These are phyloP conservation scores for Nymphalis polychloros DNA, from an alignment of 2,888 invertebrate species.

Conservation along the genomic window DNA sequence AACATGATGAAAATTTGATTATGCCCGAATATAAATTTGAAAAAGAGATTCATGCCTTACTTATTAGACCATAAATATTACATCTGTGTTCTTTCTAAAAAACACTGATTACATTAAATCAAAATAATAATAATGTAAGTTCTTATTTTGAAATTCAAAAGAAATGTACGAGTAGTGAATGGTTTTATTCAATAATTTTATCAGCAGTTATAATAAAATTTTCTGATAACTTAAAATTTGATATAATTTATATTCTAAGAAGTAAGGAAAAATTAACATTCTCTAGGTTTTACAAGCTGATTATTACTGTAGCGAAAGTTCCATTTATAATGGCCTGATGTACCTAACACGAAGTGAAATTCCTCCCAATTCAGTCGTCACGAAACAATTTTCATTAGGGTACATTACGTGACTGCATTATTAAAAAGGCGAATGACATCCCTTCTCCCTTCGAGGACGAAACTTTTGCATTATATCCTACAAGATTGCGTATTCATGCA, in stretches of 20 bases:
- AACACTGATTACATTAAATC: too few relatives aligned
- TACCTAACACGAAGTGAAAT: slow-evolving; percentile 65
- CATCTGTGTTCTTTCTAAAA: too few relatives aligned
- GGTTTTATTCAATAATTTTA: too few relatives aligned
- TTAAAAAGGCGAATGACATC: slow-evolving; percentile 57
- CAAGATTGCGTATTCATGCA: slow-evolving; percentile 57
- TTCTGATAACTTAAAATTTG: too few relatives aligned
- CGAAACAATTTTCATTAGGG: slow-evolving; percentile 77
- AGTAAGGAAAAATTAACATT: slow-evolving; percentile 15
- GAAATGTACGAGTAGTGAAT: too few relatives aligned
- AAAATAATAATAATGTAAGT: too few relatives aligned
- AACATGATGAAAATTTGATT: neutral
- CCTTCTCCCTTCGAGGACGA: slow-evolving; percentile 54
- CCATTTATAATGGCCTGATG: slow-evolving; percentile 52
- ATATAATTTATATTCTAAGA: neutral
- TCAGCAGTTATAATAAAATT: too few relatives aligned
- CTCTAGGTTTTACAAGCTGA: slow-evolving; percentile 13
- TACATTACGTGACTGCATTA: slow-evolving; percentile 71
- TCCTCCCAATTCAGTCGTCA: slow-evolving; percentile 65
- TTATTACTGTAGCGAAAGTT: slow-evolving; percentile 13
- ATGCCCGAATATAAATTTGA: too few relatives aligned
- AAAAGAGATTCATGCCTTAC: too few relatives aligned
- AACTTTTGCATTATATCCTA: slow-evolving; percentile 58
- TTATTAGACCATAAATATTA: too few relatives aligned
- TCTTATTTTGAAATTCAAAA: too few relatives aligned